Conservation (phyloP, 2,113 vertebrate genomes). For the Perca fluviatilis region DNA sequence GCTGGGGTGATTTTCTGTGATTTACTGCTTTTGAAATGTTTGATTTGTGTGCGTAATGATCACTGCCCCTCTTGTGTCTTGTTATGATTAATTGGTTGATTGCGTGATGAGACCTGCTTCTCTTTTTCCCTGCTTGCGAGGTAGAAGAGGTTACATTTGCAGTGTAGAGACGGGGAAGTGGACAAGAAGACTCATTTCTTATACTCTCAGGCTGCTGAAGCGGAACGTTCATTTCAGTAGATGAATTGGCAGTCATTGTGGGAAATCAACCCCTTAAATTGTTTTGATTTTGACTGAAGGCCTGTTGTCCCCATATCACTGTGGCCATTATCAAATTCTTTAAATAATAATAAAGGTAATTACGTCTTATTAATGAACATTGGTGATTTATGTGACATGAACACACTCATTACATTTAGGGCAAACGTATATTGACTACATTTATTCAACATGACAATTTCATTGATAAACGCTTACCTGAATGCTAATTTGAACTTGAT, state of each 20-base stretch:
- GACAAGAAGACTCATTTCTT: slow-evolving; percentile 36
- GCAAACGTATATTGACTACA: slow-evolving; percentile 33
- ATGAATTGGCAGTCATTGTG: slow-evolving; percentile 60
- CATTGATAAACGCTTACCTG: slow-evolving; percentile 19
- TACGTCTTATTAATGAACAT: slow-evolving; percentile 67
- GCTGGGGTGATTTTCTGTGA: slow-evolving; percentile 62
- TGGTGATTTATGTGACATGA: slow-evolving; percentile 64
- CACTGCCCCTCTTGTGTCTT: slow-evolving; percentile 37
- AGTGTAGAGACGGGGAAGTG: slow-evolving; percentile 10
- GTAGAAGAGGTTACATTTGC: slow-evolving; percentile 29
- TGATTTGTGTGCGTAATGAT: slow-evolving; percentile 59
- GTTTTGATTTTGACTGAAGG: slow-evolving; percentile 69
- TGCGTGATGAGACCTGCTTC: slow-evolving; percentile 13
- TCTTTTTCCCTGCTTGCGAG: slow-evolving; percentile 17
- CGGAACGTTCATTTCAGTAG: slow-evolving; percentile 64
- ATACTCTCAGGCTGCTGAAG: slow-evolving; percentile 42
- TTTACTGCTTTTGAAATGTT: slow-evolving; percentile 63
- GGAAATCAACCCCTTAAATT: slow-evolving; percentile 70
- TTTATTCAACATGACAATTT: slow-evolving; percentile 59
- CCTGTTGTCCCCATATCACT: slow-evolving; percentile 43
- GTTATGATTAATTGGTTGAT: slow-evolving; percentile 58
- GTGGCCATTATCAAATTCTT: slow-evolving; percentile 60
- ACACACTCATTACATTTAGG: slow-evolving; percentile 56
- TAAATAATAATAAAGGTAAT: slow-evolving; percentile 64
- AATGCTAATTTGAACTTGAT: slow-evolving; percentile 43